Evolutionary conservation across 2,797 vertebrate species (phyloP).

Genomic region (Catostomus latipinnis): DNA sequence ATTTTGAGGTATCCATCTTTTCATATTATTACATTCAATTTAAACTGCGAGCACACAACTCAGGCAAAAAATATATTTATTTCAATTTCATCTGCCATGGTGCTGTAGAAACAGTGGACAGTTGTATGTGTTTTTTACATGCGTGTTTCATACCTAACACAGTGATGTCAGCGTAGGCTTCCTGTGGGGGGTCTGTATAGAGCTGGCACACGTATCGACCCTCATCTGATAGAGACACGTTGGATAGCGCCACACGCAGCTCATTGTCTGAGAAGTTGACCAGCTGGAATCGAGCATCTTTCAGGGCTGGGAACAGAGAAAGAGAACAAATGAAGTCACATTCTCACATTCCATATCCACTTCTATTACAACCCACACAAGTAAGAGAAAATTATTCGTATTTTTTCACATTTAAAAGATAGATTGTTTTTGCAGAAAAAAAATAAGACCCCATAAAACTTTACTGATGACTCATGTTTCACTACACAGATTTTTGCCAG

Average conservation of each 20-base stretch:
- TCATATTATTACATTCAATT: no score
- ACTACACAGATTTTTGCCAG: no score
- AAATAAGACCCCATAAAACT: no score
- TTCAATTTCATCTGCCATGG: not conserved
- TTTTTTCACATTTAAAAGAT: slow-evolving; percentile 34
- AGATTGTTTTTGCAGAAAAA: slow-evolving; percentile 17
- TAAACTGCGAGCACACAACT: no score
- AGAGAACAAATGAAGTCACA: slow-evolving; percentile 40
- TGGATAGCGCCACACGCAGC: slow-evolving; percentile 94
- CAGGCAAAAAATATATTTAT: no score
- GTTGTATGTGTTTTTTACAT: slow-evolving; percentile 20
- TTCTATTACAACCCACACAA: slow-evolving; percentile 23
- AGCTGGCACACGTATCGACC: slow-evolving; percentile 98
- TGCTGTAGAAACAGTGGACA: slow-evolving; percentile 39
- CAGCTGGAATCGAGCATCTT: slow-evolving; percentile 97
- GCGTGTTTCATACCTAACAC: slow-evolving; percentile 86
- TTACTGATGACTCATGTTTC: no score
- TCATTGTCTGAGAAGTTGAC: slow-evolving; percentile 99
- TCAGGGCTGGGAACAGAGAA: slow-evolving; percentile 81
- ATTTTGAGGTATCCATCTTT: no score
- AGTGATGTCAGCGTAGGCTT: slow-evolving; percentile 94
- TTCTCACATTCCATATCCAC: slow-evolving; percentile 9
- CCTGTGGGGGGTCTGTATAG: slow-evolving; percentile 96
- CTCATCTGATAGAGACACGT: slow-evolving; percentile 95
- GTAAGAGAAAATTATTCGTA: slow-evolving; percentile 32